Conservation (phyloP, 2,888 invertebrate species). For the Cephus sareptanus region DNA sequence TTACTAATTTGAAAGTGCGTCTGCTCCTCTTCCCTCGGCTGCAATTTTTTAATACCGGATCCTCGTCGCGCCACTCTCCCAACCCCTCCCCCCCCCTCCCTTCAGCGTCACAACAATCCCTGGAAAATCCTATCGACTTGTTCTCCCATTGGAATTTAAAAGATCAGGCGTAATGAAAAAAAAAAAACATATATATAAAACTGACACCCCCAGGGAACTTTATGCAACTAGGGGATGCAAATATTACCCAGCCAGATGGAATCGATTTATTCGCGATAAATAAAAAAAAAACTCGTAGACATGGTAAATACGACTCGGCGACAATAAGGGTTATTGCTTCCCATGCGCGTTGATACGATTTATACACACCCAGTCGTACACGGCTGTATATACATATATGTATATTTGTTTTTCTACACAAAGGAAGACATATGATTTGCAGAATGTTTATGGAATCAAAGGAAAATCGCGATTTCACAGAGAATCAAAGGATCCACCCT, state of each 20-base stretch:
- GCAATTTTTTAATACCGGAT: background rate
- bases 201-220: background rate
- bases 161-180: background rate
- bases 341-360: background rate
- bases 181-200: background rate
- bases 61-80: background rate
- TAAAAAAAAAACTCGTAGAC: background rate
- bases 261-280: background rate
- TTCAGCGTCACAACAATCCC: too few relatives aligned
- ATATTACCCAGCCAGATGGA: background rate
- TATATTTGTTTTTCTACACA: too few relatives aligned
- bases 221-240: background rate
- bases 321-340: background rate
- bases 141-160: background rate
- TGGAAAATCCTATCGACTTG: background rate
- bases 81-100: too few relatives aligned
- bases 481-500: background rate
- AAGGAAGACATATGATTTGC: background rate
- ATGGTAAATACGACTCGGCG: background rate
- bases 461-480: background rate
- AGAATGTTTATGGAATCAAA: background rate
- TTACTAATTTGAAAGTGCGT: constrained; percentile 15
- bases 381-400: background rate
- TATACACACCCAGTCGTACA: background rate
- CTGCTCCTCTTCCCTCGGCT: background rate